Evolutionary conservation across 2,113 vertebrate species (phyloP), one percentile per base, ranked within the genome.

Genomic region (Mungos mungo): DNA sequence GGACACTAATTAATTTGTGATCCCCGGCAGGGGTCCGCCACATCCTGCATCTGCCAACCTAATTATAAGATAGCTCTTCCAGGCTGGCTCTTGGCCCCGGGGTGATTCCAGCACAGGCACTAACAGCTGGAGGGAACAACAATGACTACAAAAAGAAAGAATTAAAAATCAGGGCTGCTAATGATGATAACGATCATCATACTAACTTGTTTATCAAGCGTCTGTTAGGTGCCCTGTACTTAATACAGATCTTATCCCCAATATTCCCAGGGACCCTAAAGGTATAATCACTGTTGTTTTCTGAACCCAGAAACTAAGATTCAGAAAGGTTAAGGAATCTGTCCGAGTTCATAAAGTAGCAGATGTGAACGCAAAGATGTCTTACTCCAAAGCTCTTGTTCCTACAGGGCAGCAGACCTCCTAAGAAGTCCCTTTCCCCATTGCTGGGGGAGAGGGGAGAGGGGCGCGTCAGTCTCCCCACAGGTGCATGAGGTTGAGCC

Each of bases 1-100:
- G 0, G 5, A 94, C 79, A 81, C 88, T 98, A 98, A 99, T 98
- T 98, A 98, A 99, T 98, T 98, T 98, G 98, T 98, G 98, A 98
- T 98, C 98, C 98, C 97, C 88, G 63, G 97, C 96, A 96, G 97
- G 98, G 97, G 96, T 97, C 97, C 35, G n/a, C 80, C 27, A 90
- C 91, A 47, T 90, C 97, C 97, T 83, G 65, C 98, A 97, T 97
- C 98, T 98, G 98, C 94, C 98, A 98, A 97, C 52, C 97, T 98
- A 98, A 99, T 99, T 98, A 98, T 97, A 96, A 98, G 98, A 98
- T 96, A 98, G 97, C 98, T 98, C 90, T 95, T 76, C 52, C 87
- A n/a, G 88, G 41, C 88, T 52, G 76, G 77, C 68, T 83, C 82
- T 2, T 0, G 4, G 82, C 90, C 84, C 66, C 0, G 0, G 86